Conservation (phyloP, 1,140 invertebrate species). For the Drosophila pseudoananassae region DNA sequence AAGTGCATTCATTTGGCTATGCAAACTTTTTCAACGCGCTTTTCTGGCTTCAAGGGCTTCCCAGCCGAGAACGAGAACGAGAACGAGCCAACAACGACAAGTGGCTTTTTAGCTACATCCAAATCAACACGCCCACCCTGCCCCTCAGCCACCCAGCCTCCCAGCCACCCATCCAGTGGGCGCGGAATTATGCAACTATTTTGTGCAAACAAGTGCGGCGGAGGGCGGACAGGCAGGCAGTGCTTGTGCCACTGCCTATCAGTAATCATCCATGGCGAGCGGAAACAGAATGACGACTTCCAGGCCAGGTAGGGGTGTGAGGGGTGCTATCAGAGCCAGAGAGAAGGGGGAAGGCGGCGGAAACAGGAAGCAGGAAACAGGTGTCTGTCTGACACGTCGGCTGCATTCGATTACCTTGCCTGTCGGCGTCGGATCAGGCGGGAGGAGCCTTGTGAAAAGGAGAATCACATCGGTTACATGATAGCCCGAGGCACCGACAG, state of each 20-base stretch:
- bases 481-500: not conserved
- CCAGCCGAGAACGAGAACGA: constrained; percentile 1
- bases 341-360: not conserved
- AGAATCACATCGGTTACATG: constrained; percentile 1
- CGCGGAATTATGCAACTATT: constrained; percentile 76
- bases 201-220: constrained; percentile 57
- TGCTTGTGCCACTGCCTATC: constrained; percentile 18
- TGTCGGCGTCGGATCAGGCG: constrained; percentile 11
- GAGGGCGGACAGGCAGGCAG: not conserved
- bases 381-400: constrained; percentile 38
- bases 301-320: not conserved
- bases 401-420: constrained; percentile 41
- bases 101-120: constrained; percentile 80
- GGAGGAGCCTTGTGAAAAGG: not conserved
- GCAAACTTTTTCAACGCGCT: constrained; percentile 79
- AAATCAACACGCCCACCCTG: constrained; percentile 65
- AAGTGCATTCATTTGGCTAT: constrained; percentile 71
- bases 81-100: constrained; percentile 53
- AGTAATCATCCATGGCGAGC: constrained; percentile 36
- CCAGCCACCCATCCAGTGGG: constrained; percentile 3
- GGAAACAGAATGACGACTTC: constrained; percentile 13
- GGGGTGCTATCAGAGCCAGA: not conserved
- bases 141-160: not conserved
- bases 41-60: constrained; percentile 54
- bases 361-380: constrained; percentile 24